These are phyloP conservation scores for Leptopilina boulardi DNA, from an alignment of 1,140 invertebrate species.

Conservation along the genomic window DNA sequence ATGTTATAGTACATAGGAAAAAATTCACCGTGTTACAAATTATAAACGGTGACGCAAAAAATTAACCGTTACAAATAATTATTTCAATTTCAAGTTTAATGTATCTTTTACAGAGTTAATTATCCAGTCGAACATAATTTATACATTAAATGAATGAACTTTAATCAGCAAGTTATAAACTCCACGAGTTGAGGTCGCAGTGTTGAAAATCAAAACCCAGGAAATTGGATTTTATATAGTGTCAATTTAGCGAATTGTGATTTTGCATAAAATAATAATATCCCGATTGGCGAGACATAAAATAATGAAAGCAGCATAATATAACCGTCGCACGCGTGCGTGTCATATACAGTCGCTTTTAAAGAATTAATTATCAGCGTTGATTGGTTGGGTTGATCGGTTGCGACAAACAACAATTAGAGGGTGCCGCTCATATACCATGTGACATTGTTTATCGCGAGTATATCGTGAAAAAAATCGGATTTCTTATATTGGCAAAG, in stretches of 20 bases:
- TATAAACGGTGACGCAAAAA: too few relatives aligned
- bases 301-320: conserved; percentile 32
- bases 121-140: too few relatives aligned
- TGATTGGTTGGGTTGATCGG: conserved; percentile 38
- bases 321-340: too few relatives aligned
- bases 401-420: conserved; percentile 58
- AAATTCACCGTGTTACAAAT: too few relatives aligned
- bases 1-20: too few relatives aligned
- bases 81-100: too few relatives aligned
- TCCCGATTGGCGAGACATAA: neutral
- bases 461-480: conserved; percentile 49
- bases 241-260: neutral
- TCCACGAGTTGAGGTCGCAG: too few relatives aligned
- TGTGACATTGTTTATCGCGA: conserved; percentile 61
- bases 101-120: too few relatives aligned
- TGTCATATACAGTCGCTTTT: neutral
- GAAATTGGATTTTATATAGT: neutral
- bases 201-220: too few relatives aligned
- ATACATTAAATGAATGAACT: too few relatives aligned
- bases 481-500: neutral
- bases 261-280: neutral
- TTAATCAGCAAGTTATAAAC: too few relatives aligned
- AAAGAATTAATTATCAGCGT: conserved; percentile 36
- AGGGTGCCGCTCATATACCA: conserved; percentile 37
- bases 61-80: too few relatives aligned